Evolutionary conservation across 2,113 vertebrate species (phyloP), one percentile per base, ranked within the genome.

Genomic region (Pogona vitticeps): DNA sequence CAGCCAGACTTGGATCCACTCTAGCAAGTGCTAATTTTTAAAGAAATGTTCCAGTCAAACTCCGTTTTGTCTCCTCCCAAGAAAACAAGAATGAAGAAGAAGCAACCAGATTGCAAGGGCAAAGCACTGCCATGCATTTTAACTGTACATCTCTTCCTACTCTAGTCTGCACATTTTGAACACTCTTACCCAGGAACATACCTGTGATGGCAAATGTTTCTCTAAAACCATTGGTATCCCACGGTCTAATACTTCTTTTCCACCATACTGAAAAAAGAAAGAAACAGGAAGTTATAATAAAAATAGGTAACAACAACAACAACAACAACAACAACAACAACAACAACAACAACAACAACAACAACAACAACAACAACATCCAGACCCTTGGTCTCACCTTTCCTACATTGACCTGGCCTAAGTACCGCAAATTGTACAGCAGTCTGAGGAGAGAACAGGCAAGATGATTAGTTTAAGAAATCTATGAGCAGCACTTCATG

Each of bases 221-320:
- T 96, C 83, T 87, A 97, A 82, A 82, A 98, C 95, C 0, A 91
- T 83, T 0, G 94, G 91, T 71, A 97, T 97, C 7, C 95, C 96
- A 6, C 76, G 8, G 85, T 96, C 97, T 85, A 98, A 87, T 72
- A 97, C 96, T 82, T 98, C 97, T 88, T 97, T 98, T 73, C 96
- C 96, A 73, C 98, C 97, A 3, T 90, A 94, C 97, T 98, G 86
- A 21, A 89, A 95, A 86, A 0, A 1, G 70, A 80, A 0, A 2
- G 71, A 83, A 70, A 0, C 0, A 36, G 40, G 72, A 81, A 17
- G 13, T 63, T 3, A 68, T 56, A 46, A 70, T 52, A 70, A 88
- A 18, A 79, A 79, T 58, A 28, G 28, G 23, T 23, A 31, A 15
- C 56, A 56, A 68, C 73, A 76, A 18, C 31, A 65, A n/a, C 61